These are phyloP conservation scores for Melangyna quadrimaculata DNA, from an alignment of 2,888 invertebrate genomes.

Conservation along the genomic window DNA sequence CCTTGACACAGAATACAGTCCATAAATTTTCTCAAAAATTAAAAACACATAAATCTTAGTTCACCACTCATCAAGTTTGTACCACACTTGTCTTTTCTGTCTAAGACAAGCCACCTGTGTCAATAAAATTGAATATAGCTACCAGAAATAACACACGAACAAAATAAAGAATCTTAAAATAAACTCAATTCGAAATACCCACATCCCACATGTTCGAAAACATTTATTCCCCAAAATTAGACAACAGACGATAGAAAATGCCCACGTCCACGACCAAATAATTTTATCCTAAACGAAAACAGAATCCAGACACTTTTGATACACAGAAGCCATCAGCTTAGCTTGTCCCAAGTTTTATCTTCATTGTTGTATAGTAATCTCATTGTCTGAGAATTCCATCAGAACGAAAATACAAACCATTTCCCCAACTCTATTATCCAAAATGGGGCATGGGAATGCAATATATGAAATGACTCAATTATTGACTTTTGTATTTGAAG, in stretches of 20 bases:
- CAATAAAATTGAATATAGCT: neutral
- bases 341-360: neutral
- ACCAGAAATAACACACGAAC: neutral
- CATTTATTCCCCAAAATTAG: neutral
- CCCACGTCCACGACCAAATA: neutral
- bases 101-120: neutral
- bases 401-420: neutral
- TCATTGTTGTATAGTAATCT: constrained; percentile 2
- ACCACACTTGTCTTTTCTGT: neutral
- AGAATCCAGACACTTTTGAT: neutral
- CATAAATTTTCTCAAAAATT: neutral
- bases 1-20: neutral
- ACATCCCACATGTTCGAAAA: neutral
- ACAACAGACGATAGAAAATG: neutral
- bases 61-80: neutral
- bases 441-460: constrained; percentile 23
- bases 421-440: neutral
- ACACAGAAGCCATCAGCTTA: neutral
- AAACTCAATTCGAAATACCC: neutral
- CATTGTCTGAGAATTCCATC: constrained; percentile 19
- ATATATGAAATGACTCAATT: constrained; percentile 1
- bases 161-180: neutral
- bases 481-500: neutral
- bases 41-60: neutral
- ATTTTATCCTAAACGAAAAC: neutral